phyloP scores from a whole-genome alignment of 2,888 invertebrate genomes.

The Deroplatys truncata region DNA sequence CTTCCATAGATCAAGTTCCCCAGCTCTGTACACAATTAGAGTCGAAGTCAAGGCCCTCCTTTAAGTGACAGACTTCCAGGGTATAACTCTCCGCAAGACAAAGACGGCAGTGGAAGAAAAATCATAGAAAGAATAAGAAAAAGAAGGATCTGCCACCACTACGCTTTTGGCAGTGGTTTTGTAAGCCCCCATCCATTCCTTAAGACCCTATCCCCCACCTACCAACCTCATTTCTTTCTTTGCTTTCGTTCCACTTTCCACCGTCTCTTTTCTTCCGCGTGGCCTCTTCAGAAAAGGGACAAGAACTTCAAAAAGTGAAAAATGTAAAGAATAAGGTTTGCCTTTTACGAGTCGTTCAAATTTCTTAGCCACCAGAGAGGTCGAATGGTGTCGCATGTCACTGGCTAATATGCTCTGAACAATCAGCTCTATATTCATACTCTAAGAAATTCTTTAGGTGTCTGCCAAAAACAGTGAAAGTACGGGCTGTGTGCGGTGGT shows the following conservation, averaged over 20 bases:
- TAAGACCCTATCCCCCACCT: not conserved
- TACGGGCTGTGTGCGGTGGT: too few species aligned
- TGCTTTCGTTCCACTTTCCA: not conserved
- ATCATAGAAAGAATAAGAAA: not conserved
- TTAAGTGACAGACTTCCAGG: not conserved
- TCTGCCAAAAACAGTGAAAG: too few species aligned
- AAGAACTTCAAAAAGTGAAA: not conserved
- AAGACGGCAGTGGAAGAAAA: not conserved
- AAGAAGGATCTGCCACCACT: not conserved
- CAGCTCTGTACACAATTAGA: not conserved
- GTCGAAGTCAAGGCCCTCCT: not conserved
- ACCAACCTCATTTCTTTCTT: not conserved
- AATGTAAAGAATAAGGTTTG: not conserved
- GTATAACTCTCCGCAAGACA: not conserved
- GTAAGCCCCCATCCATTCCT: not conserved
- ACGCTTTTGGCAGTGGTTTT: not conserved
- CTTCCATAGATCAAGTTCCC: not conserved
- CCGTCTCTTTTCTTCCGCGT: not conserved
- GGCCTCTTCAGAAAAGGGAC: not conserved
- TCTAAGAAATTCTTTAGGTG: too few species aligned
- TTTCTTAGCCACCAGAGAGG: not conserved
- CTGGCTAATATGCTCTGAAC: not conserved
- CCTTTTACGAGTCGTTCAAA: not conserved
- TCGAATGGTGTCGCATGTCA: not conserved
- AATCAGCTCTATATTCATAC: too few species aligned